Evolutionary conservation across 2,113 vertebrate species (phyloP).

Genomic region (Vidua macroura): DNA sequence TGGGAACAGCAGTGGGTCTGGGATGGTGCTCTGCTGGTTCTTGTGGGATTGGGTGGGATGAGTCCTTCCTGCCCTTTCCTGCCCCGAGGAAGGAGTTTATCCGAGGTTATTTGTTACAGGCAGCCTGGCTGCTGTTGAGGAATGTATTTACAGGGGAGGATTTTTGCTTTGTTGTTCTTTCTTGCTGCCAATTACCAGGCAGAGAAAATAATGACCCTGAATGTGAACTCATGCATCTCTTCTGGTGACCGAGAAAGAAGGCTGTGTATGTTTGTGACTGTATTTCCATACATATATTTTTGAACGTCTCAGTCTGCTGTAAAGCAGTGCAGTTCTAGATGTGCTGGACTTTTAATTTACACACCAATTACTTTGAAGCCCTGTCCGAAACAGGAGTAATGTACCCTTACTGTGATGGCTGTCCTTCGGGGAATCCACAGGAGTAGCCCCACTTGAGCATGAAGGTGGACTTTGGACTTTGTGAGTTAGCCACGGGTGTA

Average conservation of each 20-base stretch:
- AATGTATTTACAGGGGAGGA: neutral
- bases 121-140: neutral
- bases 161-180: neutral
- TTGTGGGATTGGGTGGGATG: neutral
- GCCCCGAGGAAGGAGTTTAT: neutral
- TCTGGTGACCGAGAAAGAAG: neutral
- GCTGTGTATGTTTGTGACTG: neutral
- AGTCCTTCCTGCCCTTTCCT: neutral
- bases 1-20: accelerated
- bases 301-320: neutral
- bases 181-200: neutral
- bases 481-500: accelerated
- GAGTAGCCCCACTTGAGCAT: neutral
- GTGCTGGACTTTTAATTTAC: accelerated
- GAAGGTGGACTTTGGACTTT: neutral
- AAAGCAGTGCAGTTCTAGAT: neutral
- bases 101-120: neutral
- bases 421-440: neutral
- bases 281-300: accelerated
- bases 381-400: neutral
- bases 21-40: neutral
- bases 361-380: neutral
- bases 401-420: neutral
- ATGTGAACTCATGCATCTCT: neutral
- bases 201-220: neutral